A percentile compares a stretch with the other conserved stretches of the same genome.
These are phyloP conservation scores for Laspeyria flexula DNA, from an alignment of 2,888 invertebrate genomes.

Conservation along the genomic window DNA sequence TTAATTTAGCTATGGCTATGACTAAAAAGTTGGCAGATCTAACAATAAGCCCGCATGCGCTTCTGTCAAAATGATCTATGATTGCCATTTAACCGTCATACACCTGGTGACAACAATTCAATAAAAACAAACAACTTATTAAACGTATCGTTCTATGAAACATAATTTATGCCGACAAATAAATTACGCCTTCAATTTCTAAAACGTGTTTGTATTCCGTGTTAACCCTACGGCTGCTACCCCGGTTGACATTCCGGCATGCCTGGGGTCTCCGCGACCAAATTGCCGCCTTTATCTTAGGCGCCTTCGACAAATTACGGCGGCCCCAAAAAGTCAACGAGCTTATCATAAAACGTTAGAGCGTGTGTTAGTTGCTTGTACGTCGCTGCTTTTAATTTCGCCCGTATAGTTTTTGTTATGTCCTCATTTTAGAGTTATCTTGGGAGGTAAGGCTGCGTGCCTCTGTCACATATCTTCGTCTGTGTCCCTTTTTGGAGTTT, in stretches of 20 bases:
- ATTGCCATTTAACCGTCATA: conserved; percentile 23
- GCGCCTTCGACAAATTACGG: conserved; percentile 85
- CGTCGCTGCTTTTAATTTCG: conserved; percentile 82
- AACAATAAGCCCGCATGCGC: conserved; percentile 15
- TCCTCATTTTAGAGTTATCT: conserved; percentile 78
- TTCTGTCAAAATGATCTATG: conserved; percentile 30
- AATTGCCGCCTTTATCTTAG: conserved; percentile 79
- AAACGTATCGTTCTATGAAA: conserved; percentile 13
- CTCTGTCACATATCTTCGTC: conserved; percentile 69
- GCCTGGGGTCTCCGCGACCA: conserved; percentile 61
- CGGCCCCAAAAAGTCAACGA: conserved; percentile 76
- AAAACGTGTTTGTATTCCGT: conserved; percentile 47
- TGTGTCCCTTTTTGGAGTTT: conserved; percentile 55
- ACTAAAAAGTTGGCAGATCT: not conserved
- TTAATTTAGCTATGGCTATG: not conserved
- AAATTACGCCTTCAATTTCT: conserved; percentile 34
- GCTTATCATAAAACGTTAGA: conserved; percentile 79
- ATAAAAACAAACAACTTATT: conserved; percentile 8
- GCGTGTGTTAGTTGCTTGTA: conserved; percentile 79
- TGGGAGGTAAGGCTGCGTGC: conserved; percentile 62
- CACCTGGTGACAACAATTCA: not conserved
- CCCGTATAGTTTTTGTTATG: conserved; percentile 77
- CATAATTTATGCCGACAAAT: conserved; percentile 36
- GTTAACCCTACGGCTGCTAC: conserved; percentile 52
- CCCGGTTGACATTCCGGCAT: conserved; percentile 71